These are phyloP conservation scores for Anabas testudineus DNA, from an alignment of 2,797 vertebrate species.

Conservation along the genomic window DNA sequence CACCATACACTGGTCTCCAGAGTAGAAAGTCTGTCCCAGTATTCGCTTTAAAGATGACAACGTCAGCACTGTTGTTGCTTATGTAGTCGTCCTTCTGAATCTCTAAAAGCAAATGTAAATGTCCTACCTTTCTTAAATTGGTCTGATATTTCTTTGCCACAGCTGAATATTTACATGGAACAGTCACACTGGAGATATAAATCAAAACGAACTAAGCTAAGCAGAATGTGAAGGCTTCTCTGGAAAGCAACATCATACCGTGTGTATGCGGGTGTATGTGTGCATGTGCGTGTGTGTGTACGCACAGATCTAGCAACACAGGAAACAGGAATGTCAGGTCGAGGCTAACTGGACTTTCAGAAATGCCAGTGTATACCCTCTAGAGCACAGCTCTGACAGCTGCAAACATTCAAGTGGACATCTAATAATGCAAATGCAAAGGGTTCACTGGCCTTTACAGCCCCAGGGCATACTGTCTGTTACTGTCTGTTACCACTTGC, in stretches of 20 bases:
- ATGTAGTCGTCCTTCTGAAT: constrained; percentile 12
- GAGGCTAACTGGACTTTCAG: constrained; percentile 54
- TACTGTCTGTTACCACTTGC: constrained; percentile 51
- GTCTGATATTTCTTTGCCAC: constrained; percentile 2
- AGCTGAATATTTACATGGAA: constrained; percentile 1
- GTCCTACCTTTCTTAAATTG: constrained; percentile 7
- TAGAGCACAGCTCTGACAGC: constrained; percentile 54
- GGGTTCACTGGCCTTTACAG: constrained; percentile 66
- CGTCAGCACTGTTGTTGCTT: constrained; percentile 5
- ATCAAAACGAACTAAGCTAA: constrained; percentile 36
- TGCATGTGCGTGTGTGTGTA: not conserved
- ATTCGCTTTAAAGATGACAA: constrained; percentile 27
- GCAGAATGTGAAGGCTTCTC: constrained; percentile 12
- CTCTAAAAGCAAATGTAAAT: constrained; percentile 31
- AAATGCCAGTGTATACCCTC: constrained; percentile 67
- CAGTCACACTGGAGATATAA: constrained; percentile 11
- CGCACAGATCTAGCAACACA: constrained; percentile 1
- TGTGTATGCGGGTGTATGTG: not conserved
- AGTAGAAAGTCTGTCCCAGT: constrained; percentile 16
- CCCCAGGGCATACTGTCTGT: constrained; percentile 58
- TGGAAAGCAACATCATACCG: not conserved
- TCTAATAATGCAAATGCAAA: constrained; percentile 75
- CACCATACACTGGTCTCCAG: constrained; percentile 49
- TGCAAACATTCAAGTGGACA: constrained; percentile 70
- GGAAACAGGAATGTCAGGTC: not conserved